Base-by-base conservation (phyloP, 1,140 invertebrate genomes). In the Antheraea mylitta region DNA sequence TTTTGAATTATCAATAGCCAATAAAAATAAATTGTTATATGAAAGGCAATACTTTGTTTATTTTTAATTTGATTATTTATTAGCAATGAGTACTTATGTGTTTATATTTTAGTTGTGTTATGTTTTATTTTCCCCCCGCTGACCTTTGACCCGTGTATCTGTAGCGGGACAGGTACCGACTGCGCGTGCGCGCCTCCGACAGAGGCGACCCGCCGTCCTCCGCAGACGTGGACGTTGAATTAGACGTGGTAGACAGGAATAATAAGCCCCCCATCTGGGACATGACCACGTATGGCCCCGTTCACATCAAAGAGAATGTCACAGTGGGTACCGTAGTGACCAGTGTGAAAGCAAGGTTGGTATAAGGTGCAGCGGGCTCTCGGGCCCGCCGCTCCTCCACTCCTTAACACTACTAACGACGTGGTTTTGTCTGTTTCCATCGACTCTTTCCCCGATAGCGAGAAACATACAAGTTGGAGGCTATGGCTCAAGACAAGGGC, bases 251-350 rank as follows among this genome's bases (percentile, higher is more conserved):
- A 94, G 97, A 98, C 95, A 96, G 97, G 94, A 98, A 98, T 95
- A 98, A 98, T 96, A 98, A 98, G 95, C 97, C 98, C 91, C 98
- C 98, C 93, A 95, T 98, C 92, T 99, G 97, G 97, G 97, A 98
- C 94, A 94, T 95, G 93, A 95, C 94, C 93, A 95, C 97, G 93
- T 98, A 98, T 95, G 97, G 97, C 94, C 97, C 97, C 94, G 97
- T 97, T 94, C 96, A 96, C 95, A 97, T 98, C 95, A 96, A 96
- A 95, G 98, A 99, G 96, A 98, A 98, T 96, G 97, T 98, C 95
- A 98, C 97, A 95, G 97, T 98, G 94, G 97, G 98, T 96, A 98
- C 97, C 94, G 96, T 97, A 95, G 97, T 99, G 95, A 98, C 97
- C 94, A 96, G 97, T 93, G 96, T 98, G 92, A 98, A 98, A 96